A percentile compares a stretch with the other conserved stretches of the same genome.
Evolutionary conservation across 2,888 invertebrate genomes (phyloP).

Genomic region (Amiota communis): DNA sequence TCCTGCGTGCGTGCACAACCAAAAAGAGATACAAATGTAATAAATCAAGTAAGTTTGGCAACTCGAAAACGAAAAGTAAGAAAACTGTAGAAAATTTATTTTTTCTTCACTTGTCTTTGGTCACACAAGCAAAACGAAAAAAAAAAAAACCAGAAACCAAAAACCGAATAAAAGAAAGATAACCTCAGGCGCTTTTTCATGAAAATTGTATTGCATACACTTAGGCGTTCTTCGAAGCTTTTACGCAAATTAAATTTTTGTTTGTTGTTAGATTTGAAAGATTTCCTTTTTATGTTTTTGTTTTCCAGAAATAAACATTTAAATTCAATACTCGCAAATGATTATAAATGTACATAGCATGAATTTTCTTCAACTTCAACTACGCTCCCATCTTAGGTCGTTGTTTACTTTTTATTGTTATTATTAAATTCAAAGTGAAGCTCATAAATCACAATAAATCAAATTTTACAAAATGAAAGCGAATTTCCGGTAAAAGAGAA

Average conservation of each 20-base stretch:
- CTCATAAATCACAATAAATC: slow-evolving; percentile 67
- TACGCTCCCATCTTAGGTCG: too few species aligned
- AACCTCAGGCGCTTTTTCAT: too few species aligned
- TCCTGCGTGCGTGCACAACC: slow-evolving; percentile 35
- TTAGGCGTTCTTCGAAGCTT: slow-evolving; percentile 10
- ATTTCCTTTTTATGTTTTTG: too few species aligned
- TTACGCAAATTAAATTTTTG: slow-evolving; percentile 27
- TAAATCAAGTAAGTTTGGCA: slow-evolving; percentile 62
- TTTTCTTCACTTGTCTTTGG: slow-evolving; percentile 8
- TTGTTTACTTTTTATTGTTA: neutral
- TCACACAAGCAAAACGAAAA: too few species aligned
- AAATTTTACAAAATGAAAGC: slow-evolving; percentile 50
- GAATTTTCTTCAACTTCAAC: slow-evolving; percentile 46
- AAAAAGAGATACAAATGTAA: slow-evolving; percentile 44
- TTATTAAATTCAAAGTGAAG: slow-evolving; percentile 62
- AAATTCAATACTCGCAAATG: slow-evolving; percentile 38
- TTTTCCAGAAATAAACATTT: slow-evolving; percentile 8
- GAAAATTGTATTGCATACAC: slow-evolving; percentile 17
- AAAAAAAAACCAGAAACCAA: slow-evolving; percentile 5
- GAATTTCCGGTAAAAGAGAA: slow-evolving; percentile 33
- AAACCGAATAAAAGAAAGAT: neutral
- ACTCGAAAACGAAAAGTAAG: slow-evolving; percentile 37
- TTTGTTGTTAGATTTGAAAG: neutral
- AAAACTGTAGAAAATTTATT: neutral
- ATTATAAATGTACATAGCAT: slow-evolving; percentile 42